Base-by-base conservation (phyloP, 1,140 invertebrate genomes). In the Drosophila elegans region DNA sequence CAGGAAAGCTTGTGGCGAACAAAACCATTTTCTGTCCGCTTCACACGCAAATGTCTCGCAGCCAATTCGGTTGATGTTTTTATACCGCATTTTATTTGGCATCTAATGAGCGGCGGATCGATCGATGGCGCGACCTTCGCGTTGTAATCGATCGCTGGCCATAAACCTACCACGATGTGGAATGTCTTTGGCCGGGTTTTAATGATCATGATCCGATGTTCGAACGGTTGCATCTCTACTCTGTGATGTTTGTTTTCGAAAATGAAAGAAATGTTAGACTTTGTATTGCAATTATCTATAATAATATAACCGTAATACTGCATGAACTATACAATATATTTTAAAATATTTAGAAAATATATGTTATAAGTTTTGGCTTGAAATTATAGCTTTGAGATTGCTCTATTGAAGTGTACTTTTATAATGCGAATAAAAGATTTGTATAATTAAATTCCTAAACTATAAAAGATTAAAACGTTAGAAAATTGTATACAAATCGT, bases 11-110 rank as follows among this genome's bases (percentile, higher is more conserved):
- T 36, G 44, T 34, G 54, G 54, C 27, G n/a, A 16, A 52, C 32
- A 62, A 74, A 64, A 75, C 61, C 32, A 13, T 75, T 52, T 75
- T 69, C 75, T 74, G 73, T 83, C 71, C 66, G 88, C 80, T 83
- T 89, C 64, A 84, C 84, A 89, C 83, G 84, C 83, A 88, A 83
- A 57, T 83, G 84, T 79, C 73, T 80, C 57, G 76, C 36, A 86
- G 75, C 69, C 79, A 86, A 86, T 88, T 86, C 69, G 34, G 60
- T 57, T 80, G 55, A 74, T 89, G 80, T 77, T 88, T 89, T 84
- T 88, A 84, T 88, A 89, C 73, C 80, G 75, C 68, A 88, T 89
- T 88, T 88, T 89, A 89, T 88, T 88, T 89, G 80, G 80, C 84
- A 84, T 89, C 88, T 88, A 88, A 88, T 88, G 84, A 83, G 82